phyloP scores from a whole-genome alignment of 1,140 invertebrate species.

The Temnothorax longispinosus region DNA sequence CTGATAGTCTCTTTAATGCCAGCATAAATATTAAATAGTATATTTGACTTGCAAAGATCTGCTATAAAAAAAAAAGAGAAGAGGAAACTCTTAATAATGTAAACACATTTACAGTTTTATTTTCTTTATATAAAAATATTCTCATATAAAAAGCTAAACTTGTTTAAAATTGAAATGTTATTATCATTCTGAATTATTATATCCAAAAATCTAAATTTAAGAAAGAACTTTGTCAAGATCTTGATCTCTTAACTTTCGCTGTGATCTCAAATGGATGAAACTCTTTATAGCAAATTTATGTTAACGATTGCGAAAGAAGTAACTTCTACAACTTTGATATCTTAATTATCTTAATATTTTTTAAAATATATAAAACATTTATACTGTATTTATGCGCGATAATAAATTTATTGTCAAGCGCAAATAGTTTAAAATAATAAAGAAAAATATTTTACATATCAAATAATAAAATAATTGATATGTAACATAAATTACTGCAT shows the following conservation, averaged over 20 bases:
- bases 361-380: background rate
- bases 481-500: background rate
- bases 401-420: background rate
- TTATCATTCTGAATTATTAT: background rate
- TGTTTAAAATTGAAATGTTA: background rate
- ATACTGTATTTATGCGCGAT: background rate
- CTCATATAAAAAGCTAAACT: background rate
- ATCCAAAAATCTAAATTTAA: background rate
- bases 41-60: background rate
- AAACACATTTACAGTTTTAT: background rate
- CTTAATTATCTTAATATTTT: background rate
- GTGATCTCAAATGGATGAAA: background rate
- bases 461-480: slow-evolving; percentile 18
- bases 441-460: background rate
- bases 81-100: background rate
- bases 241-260: background rate
- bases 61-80: background rate
- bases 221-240: background rate
- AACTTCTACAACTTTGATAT: background rate
- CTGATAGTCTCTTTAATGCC: background rate
- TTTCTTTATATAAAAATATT: background rate
- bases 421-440: background rate
- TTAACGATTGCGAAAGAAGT: background rate
- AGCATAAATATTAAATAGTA: background rate
- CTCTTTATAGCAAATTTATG: background rate